Base-by-base conservation (phyloP, 2,888 invertebrate genomes). In the Ormia ochracea region DNA sequence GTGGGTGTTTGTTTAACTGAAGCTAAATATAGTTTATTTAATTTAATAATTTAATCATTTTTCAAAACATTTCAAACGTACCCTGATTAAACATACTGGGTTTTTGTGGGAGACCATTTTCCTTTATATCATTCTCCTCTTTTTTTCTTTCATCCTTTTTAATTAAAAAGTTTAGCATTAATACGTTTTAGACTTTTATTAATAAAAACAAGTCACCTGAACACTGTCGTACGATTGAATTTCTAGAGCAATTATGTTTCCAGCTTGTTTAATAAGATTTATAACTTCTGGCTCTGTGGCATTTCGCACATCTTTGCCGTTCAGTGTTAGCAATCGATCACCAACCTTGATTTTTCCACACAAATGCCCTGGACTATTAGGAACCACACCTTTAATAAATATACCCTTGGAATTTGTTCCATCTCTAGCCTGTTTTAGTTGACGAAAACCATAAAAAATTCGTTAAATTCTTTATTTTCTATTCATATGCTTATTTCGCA, bases 321-420 rank as follows among this genome's bases (percentile, higher is more conserved):
- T 97, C 28, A 99, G 96, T 89, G 97, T 96, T 28, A 90, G 82
- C 72, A 90, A 88, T 10, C 90, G 85, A 83, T 90, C 90, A 17
- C 90, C 90, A 23, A 90, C 86, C 91, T 95, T 95, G 48, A 96
- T 90, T 84, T 95, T 93, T n/a, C 95, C 97, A 82, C 96, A 94
- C 84, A 93, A 92, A 58, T 97, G 98, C 0, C 99, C 99, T 0
- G 99, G 98, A 90, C 97, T 98, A 81, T 96, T 94, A 0, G 96
- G 93, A 12, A 98, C 93, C 0, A 99, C 98, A 86, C 97, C 97
- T 90, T 99, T 99, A 87, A 99, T 97, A 90, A 99, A 99, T 87
- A 99, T 98, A 5, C 99, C 99, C 73, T 97, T 94, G 83, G 98
- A 85, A 73, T 87, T 87, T 10, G 90, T 94, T 82, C 93, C 93